These are phyloP conservation scores for Escarpia spicata DNA, from an alignment of 2,888 invertebrate genomes.

Conservation along the genomic window DNA sequence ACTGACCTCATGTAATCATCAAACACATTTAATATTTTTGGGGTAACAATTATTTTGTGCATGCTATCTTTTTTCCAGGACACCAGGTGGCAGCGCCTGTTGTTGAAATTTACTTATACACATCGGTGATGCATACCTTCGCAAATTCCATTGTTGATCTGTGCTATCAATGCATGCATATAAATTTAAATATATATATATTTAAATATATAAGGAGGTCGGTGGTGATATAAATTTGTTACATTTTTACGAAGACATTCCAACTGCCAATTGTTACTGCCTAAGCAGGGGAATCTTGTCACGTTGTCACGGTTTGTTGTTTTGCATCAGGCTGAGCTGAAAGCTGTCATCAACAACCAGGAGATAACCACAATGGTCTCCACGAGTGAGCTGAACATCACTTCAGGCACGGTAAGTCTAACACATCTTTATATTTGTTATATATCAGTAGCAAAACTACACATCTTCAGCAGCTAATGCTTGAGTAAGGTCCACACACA, in stretches of 20 bases:
- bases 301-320: background rate
- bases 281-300: background rate
- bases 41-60: too few species aligned
- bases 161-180: too few species aligned
- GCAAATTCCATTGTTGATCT: too few species aligned
- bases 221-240: background rate
- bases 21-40: too few species aligned
- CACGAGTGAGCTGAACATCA: slow-evolving; percentile 59
- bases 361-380: slow-evolving; percentile 62
- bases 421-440: background rate
- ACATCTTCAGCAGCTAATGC: background rate
- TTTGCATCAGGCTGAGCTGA: slow-evolving; percentile 56
- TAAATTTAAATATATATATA: too few species aligned
- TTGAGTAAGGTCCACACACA: too few species aligned
- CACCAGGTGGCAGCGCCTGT: too few species aligned
- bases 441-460: background rate
- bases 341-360: slow-evolving; percentile 57
- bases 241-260: background rate
- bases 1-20: too few species aligned
- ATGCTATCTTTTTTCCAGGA: too few species aligned
- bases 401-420: slow-evolving; percentile 55
- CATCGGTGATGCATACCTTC: too few species aligned
- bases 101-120: too few species aligned
- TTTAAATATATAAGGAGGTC: background rate
- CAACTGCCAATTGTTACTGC: background rate